A percentile compares a stretch with the other conserved stretches of the same genome.
Evolutionary conservation across 2,113 vertebrate species (phyloP).

Genomic region (Ondatra zibethicus): DNA sequence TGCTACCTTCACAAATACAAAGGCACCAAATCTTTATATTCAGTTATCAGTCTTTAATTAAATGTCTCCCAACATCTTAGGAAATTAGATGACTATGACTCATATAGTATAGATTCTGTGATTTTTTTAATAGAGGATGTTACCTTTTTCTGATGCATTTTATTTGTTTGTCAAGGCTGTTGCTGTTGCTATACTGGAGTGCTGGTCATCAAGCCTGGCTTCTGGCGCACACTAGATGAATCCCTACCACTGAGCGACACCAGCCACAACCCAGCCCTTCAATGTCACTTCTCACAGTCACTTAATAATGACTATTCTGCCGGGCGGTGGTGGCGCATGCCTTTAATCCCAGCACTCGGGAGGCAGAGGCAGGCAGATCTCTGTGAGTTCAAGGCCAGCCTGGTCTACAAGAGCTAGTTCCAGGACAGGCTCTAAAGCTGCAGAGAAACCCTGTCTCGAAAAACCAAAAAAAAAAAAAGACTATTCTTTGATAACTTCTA

Average conservation of each 20-base stretch:
- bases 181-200: neutral
- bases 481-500: neutral
- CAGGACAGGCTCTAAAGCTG: too few species aligned
- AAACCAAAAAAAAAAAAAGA: too few species aligned
- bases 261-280: too few species aligned
- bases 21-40: neutral
- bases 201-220: neutral
- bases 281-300: neutral
- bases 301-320: too few species aligned
- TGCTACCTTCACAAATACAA: neutral
- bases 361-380: too few species aligned
- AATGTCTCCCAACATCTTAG: neutral
- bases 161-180: neutral
- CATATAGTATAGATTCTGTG: neutral
- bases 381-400: too few species aligned
- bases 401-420: too few species aligned
- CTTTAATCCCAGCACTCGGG: too few species aligned
- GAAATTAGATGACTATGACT: neutral
- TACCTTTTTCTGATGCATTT: neutral
- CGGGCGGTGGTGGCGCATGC: too few species aligned
- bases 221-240: neutral
- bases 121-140: neutral
- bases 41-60: neutral
- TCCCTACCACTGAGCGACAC: neutral
- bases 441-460: too few species aligned